A percentile compares a stretch with the other conserved stretches of the same genome.
Evolutionary conservation across 2,113 vertebrate genomes (phyloP).

Genomic region (Hemicordylus capensis): DNA sequence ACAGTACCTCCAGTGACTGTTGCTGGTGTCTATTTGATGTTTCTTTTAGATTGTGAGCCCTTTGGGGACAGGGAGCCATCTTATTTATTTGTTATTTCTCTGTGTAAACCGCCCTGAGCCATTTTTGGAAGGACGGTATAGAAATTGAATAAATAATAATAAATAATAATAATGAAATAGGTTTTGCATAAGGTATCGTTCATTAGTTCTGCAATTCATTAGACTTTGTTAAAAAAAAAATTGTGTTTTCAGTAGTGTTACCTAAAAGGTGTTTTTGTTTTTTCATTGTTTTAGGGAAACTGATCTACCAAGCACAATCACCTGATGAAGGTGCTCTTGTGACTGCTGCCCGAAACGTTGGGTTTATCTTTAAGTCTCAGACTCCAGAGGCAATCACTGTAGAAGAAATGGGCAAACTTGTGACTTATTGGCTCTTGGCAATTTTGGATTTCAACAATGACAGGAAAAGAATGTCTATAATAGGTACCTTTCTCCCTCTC

Average conservation of each 20-base stretch:
- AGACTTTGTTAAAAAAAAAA: background rate
- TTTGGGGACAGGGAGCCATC: too few relatives aligned
- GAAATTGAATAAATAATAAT: too few relatives aligned
- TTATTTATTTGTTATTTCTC: too few relatives aligned
- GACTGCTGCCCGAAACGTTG: conserved; percentile 78
- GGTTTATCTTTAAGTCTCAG: conserved; percentile 78
- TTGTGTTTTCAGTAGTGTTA: background rate
- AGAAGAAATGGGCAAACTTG: conserved; percentile 74
- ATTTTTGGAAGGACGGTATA: too few relatives aligned
- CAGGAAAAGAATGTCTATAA: conserved; percentile 83
- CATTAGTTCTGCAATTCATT: background rate
- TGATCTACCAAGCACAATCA: conserved; percentile 80
- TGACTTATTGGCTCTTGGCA: conserved; percentile 79
- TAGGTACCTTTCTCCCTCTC: conserved; percentile 65
- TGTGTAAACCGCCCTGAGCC: too few relatives aligned
- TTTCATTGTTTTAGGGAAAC: conserved; percentile 68
- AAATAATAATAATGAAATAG: background rate
- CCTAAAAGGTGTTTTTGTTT: background rate
- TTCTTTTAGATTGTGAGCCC: too few relatives aligned
- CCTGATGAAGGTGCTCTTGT: conserved; percentile 82
- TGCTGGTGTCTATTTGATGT: too few relatives aligned
- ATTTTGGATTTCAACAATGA: conserved; percentile 82
- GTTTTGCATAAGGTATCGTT: background rate
- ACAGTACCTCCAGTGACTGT: too few relatives aligned
- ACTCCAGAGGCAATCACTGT: conserved; percentile 82